Evolutionary conservation across 2,797 vertebrate species (phyloP), one percentile per base, ranked within the genome.

Genomic region (Rhynchotus rufescens): DNA sequence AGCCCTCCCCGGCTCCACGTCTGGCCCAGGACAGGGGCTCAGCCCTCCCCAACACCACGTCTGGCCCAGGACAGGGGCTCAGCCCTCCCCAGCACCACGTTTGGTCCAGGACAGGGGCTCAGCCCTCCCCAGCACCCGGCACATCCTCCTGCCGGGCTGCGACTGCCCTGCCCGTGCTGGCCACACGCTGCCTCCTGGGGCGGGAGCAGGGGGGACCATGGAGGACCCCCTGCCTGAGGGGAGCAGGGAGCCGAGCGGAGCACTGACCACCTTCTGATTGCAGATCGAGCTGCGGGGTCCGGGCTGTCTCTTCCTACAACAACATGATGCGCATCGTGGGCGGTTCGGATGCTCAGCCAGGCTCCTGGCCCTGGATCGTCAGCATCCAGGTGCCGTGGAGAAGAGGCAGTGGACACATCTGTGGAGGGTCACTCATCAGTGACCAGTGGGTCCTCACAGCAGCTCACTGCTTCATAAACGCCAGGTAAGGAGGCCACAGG

Each of bases 311-410:
- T 20, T 52, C 65, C 21, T 17, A 40, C 5, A 61, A 78, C 1
- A 2, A 26, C 0, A 4, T 6, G 2, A 4, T 12, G 3, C 68
- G 15, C 1, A 16, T 64, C 0, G 2, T 30, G 5, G 62, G 68
- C 1, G 92, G 81, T 44, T 45, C 12, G 3, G 40, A 80, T 6
- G 72, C 92, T 6, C 8, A 25, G 10, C 32, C 74, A 0, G 96
- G 96, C 15, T 76, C 95, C 36, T 96, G 96, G 96, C 95, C 96
- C 30, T 96, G 96, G 96, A 74, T 95, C 1, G 84, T 96, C 59
- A 96, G 95, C 89, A 86, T 97, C 86, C 95, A 96, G 56, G 15
- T 88, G 10, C 84, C 93, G 6, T 36, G 42, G 2, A 2, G 12
- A 14, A 1, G 4, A 2, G 89, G 87, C 56, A 85, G 74, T 0